These are phyloP conservation scores for Mesorhabditis sp. DNA, from an alignment of 2,888 invertebrate species.

Conservation along the genomic window DNA sequence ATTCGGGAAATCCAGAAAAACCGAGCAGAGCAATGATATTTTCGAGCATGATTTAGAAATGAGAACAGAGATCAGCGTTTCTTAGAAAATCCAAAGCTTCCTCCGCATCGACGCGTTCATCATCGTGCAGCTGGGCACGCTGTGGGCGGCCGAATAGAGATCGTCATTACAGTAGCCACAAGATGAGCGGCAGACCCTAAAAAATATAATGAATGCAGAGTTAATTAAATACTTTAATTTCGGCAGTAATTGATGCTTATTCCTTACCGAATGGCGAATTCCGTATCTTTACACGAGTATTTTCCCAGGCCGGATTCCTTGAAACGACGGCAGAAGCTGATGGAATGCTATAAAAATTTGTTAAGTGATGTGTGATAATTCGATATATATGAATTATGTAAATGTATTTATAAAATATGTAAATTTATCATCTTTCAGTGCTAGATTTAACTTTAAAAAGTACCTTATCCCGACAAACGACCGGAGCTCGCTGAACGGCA, in stretches of 20 bases:
- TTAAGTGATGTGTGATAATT: background rate
- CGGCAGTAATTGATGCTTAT: background rate
- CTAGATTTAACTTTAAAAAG: too few relatives aligned
- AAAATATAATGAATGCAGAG: background rate
- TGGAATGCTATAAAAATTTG: conserved; percentile 22
- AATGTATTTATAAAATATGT: too few relatives aligned
- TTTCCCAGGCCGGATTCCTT: conserved; percentile 43
- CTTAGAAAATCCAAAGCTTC: conserved; percentile 1
- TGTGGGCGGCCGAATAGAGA: conserved; percentile 20
- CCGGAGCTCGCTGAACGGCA: conserved; percentile 29
- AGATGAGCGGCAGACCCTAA: conserved; percentile 33
- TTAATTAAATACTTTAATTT: background rate
- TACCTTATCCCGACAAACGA: conserved; percentile 33
- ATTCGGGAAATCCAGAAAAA: background rate
- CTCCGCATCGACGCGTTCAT: background rate
- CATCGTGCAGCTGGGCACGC: background rate
- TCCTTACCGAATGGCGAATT: conserved; percentile 36
- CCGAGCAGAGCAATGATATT: background rate
- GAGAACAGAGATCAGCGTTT: too few relatives aligned
- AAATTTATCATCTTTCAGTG: too few relatives aligned
- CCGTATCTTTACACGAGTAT: conserved; percentile 32
- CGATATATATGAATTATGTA: too few relatives aligned
- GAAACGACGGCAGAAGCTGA: conserved; percentile 39
- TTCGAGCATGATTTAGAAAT: too few relatives aligned
- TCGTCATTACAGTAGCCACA: conserved; percentile 46